Base-by-base conservation (phyloP, 1,140 invertebrate species). In the Drosophila tristis region DNA sequence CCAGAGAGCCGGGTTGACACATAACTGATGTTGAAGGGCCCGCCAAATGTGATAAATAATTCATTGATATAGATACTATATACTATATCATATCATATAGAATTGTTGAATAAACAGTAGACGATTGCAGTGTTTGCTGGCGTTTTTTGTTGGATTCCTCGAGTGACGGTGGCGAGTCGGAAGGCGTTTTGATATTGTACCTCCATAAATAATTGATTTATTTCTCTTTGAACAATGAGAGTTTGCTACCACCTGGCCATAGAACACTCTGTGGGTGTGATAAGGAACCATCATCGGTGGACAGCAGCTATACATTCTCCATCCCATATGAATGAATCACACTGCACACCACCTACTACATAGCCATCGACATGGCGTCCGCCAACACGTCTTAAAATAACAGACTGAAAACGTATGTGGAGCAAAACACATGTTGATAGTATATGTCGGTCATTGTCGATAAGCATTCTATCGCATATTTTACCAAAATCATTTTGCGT, bases 341-440 rank as follows among this genome's bases (percentile, higher is more conserved):
- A 39, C 4, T 13, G 35, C 35, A 39, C 9, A 11, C 9, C 31
- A 35, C 35, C 35, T 5, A 39, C 26, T 13, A 39, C 26, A 29
- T 29, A 7, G 5, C 5, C 26, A 5, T 29, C 2, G 7, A 7
- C 39, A n/a, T 45, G 8, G 53, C 39, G 23, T 47, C 60, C 70
- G 5, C 49, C 55, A 35, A 72, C 66, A 35, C 26, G 43, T 61
- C 55, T 58, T 39, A 29, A 54, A 53, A 72, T 47, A 61, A 26
- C 49, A 49, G 45, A 9, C 16, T 26, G 35, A 56, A 71, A 20
- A 35, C 31, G 39, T 55, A 59, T 39, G 35, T 47, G n/a, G 50
- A 15, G 29, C 29, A 15, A 73, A 87, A 86, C 82, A 86, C 74
- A 86, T 82, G 82, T 71, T 89, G 82, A 82, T 86, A 39, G 35